Evolutionary conservation across 2,797 vertebrate species (phyloP), one percentile per base, ranked within the genome.

Genomic region (Todus mexicanus): DNA sequence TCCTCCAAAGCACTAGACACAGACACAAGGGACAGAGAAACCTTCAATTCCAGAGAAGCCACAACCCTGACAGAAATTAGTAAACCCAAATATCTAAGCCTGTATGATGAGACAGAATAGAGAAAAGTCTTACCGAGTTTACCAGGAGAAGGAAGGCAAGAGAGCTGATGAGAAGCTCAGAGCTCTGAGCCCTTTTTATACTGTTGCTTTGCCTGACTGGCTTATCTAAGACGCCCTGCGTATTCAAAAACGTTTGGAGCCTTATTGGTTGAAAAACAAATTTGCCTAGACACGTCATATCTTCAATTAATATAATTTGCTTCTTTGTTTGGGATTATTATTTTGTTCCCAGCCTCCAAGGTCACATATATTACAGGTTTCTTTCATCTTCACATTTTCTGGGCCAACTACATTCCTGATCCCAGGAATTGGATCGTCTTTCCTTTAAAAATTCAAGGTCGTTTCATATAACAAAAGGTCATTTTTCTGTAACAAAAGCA

Each of bases 261-360:
- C 91, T 35, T 42, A 93, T 93, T 89, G 85, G 93, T 1, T 45
- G 81, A 70, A 65, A 84, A 93, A 81, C 65, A 85, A 85, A 94
- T 92, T 92, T 95, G 87, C 87, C 87, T 92, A 69, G 25, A 27
- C 91, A 61, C 89, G 89, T 96, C 95, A 93, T 85, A 95, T 96
- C 94, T 96, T 57, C 92, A 96, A 96, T 96, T 96, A 96, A 93
- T 57, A 15, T 91, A 95, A 95, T 96, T 91, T 92, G 80, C 93
- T 51, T 72, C 79, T 81, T 96, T 96, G 95, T 92, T 95, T 95
- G 95, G 93, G 96, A 92, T 92, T 95, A 96, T 96, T 96, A 96
- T 76, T 25, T 27, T 91, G 89, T 85, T 95, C 94, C 70, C 57
- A 79, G 53, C 79, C 79, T 91, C 75, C n/a, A 10, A 2, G 19